A percentile compares a stretch with the other conserved stretches of the same genome.
Evolutionary conservation across 2,888 invertebrate genomes (phyloP).

Genomic region (Meandrusa payeni): DNA sequence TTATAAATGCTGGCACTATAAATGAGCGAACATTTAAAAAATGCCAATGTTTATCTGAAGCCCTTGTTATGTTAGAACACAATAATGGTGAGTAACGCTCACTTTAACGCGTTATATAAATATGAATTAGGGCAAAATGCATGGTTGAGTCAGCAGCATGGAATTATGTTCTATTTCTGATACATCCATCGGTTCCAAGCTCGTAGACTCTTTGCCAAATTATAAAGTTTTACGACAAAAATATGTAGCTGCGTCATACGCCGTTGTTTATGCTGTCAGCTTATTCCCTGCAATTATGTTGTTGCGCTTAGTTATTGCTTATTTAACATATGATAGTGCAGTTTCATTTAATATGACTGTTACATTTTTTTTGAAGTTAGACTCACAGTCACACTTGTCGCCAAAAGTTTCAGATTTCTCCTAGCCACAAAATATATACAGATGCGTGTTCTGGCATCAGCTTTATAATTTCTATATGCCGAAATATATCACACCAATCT

Average conservation of each 20-base stretch:
- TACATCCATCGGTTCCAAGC: conserved; percentile 56
- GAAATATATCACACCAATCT: too few relatives aligned
- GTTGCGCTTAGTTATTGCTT: neutral
- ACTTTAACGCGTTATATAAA: conserved; percentile 24
- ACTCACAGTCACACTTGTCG: too few relatives aligned
- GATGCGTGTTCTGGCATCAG: too few relatives aligned
- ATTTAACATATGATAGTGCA: neutral
- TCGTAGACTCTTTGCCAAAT: conserved; percentile 70
- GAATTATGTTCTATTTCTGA: conserved; percentile 68
- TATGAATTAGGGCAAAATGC: conserved; percentile 33
- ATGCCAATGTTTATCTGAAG: conserved; percentile 1
- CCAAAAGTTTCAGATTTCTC: too few relatives aligned
- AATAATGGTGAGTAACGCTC: conserved; percentile 10
- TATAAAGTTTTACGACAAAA: conserved; percentile 71
- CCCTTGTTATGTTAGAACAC: neutral
- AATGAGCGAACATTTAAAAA: too few relatives aligned
- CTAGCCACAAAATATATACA: too few relatives aligned
- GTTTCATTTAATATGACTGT: too few relatives aligned
- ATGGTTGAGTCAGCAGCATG: conserved; percentile 57
- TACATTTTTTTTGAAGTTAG: too few relatives aligned
- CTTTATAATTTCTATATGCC: too few relatives aligned
- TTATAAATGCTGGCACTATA: too few relatives aligned
- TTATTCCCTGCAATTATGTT: conserved; percentile 6
- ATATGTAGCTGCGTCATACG: conserved; percentile 59
- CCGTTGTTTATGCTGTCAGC: conserved; percentile 17